Evolutionary conservation across 2,797 vertebrate genomes (phyloP).

Genomic region (Periophthalmus magnuspinnatus): DNA sequence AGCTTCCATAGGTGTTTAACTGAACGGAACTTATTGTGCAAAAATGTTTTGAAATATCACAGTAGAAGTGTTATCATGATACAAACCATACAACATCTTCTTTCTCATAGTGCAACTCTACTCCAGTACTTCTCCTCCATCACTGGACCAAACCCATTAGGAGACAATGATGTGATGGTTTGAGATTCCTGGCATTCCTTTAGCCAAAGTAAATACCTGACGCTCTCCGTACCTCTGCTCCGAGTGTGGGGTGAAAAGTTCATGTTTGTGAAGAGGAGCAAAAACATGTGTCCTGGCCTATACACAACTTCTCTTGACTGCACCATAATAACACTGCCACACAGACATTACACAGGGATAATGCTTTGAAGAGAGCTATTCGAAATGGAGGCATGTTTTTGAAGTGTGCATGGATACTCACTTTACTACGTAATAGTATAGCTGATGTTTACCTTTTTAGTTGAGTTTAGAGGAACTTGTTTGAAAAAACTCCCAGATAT

Average conservation of each 20-base stretch:
- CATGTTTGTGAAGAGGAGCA: constrained; percentile 10
- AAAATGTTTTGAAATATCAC: too few species aligned
- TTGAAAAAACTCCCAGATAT: too few species aligned
- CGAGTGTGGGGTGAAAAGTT: not conserved
- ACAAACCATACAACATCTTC: too few species aligned
- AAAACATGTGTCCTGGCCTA: constrained; percentile 4
- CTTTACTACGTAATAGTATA: not conserved
- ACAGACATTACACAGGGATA: not conserved
- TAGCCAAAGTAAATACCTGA: constrained; percentile 5
- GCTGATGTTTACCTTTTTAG: not conserved
- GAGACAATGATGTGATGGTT: not conserved
- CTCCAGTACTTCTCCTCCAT: too few species aligned
- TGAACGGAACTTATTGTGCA: too few species aligned
- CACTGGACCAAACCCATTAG: not conserved
- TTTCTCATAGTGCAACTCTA: too few species aligned
- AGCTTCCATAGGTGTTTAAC: too few species aligned
- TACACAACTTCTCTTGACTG: not conserved
- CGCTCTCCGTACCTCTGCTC: not conserved
- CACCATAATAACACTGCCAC: not conserved
- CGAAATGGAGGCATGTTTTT: not conserved
- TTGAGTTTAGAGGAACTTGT: not conserved
- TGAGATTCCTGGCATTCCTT: constrained; percentile 7
- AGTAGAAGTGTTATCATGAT: too few species aligned
- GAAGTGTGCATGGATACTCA: not conserved
- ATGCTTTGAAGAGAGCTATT: not conserved